Base-by-base conservation (phyloP, 1,140 invertebrate genomes). In the Drosophila tristis region DNA sequence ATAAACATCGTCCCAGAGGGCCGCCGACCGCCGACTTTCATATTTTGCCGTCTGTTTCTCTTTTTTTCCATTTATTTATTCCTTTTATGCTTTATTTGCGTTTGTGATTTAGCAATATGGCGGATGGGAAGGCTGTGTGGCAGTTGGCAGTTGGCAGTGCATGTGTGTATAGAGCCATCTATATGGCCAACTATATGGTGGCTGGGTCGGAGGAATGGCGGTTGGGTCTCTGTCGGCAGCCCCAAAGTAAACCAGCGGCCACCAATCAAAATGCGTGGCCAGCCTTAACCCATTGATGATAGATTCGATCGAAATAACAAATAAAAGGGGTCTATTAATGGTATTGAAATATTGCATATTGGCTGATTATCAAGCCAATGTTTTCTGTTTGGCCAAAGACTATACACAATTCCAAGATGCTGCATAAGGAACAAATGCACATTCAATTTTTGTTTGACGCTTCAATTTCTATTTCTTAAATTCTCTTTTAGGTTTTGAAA, bases 61-160 rank as follows among this genome's bases (percentile, higher is more conserved):
- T 39, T 78, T 70, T 65, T 48, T 43, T 43, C 53, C 60, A 66
- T 71, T 80, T 66, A 62, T 73, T 65, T 78, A 72, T 55, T 50
- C 42, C 56, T 81, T 81, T 87, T 81, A 73, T 76, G 70, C 44
- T 82, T 82, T 89, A 79, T 87, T 87, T 89, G 82, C 63, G 79
- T 89, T 87, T 89, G 74, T 87, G 82, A 87, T 87, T 87, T 87
- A 73, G 78, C 85, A 90, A 89, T 74, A 89, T 89, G 84, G 84
- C 84, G 84, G 72, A 53, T 48, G 31, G 53, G 11, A 39, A 13
- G 35, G 35, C 35, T 39, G 35, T 11, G 58, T 13, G 44, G 26
- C 29, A 53, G 45, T 58, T 13, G 44, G 26, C 29, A 53, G 45
- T 58, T 61, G 45, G 54, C 13, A 23, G 39, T 59, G 45, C 15